Conservation (phyloP, 2,113 vertebrate genomes). For the Tapirus terrestris region DNA sequence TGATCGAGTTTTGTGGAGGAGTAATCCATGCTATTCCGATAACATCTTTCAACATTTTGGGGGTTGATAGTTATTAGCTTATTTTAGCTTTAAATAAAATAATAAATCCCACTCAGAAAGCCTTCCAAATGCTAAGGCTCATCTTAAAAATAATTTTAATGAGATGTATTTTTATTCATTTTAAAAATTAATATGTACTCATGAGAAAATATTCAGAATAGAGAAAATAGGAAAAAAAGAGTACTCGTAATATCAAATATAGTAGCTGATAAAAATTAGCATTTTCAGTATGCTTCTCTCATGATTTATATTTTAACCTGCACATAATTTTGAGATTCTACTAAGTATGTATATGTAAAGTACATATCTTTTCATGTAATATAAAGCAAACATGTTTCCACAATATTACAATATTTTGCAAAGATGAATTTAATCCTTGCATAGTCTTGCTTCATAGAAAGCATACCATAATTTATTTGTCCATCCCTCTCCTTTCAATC, state of each 20-base stretch:
- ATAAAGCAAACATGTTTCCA: background rate
- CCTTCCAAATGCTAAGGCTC: background rate
- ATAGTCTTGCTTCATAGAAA: background rate
- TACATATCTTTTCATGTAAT: background rate
- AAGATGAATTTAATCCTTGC: background rate
- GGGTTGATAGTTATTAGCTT: background rate
- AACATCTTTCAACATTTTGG: background rate
- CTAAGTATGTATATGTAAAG: background rate
- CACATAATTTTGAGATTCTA: background rate
- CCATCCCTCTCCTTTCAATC: background rate
- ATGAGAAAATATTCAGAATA: conserved; percentile 30
- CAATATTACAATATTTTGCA: background rate
- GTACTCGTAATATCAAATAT: background rate
- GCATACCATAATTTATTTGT: background rate
- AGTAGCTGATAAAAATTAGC: background rate
- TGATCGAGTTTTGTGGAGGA: conserved; percentile 46
- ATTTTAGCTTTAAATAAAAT: conserved; percentile 22
- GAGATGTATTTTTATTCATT: conserved; percentile 50
- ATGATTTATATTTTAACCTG: background rate
- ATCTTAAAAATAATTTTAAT: conserved; percentile 59
- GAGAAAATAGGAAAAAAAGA: background rate
- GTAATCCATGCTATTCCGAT: conserved; percentile 13
- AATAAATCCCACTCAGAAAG: background rate
- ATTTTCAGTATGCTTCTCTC: background rate
- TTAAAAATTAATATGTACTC: conserved; percentile 19